Evolutionary conservation across 1,140 invertebrate species (phyloP).

Genomic region (Cydia strobilella): DNA sequence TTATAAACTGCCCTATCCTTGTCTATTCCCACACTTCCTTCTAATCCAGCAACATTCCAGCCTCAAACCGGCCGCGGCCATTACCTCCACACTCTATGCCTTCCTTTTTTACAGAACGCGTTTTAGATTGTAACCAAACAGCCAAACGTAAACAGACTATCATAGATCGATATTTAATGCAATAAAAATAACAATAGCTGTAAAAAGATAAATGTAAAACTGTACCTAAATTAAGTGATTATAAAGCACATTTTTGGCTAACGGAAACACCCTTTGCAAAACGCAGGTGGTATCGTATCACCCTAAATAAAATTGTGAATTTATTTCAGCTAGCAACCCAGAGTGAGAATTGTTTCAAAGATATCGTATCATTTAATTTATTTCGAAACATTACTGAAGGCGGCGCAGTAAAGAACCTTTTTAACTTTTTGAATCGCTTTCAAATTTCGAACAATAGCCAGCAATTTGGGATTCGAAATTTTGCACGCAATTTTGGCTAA

Average conservation of each 20-base stretch:
- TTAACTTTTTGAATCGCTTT: conserved; percentile 15
- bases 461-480: conserved; percentile 7
- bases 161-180: conserved; percentile 27
- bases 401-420: conserved; percentile 11
- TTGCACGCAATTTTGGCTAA: conserved; percentile 6
- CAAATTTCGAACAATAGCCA: conserved; percentile 15
- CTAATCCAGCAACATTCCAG: conserved; percentile 32
- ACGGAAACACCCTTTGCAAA: conserved; percentile 8
- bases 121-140: conserved; percentile 27
- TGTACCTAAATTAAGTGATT: background rate
- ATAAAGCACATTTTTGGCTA: conserved; percentile 1
- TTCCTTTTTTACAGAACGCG: conserved; percentile 23
- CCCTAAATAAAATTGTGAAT: conserved; percentile 33
- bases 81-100: conserved; percentile 25
- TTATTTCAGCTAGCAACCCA: conserved; percentile 27
- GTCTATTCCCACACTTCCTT: conserved; percentile 27
- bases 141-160: background rate
- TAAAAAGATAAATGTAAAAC: background rate
- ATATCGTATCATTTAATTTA: conserved; percentile 17
- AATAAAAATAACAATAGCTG: conserved; percentile 11
- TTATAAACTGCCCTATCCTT: conserved; percentile 12
- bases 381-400: background rate
- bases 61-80: conserved; percentile 15
- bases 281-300: conserved; percentile 36
- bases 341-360: background rate